Evolutionary conservation across 2,888 invertebrate species (phyloP), one percentile per base, ranked within the genome.

Genomic region (Eremobia ochroleuca): DNA sequence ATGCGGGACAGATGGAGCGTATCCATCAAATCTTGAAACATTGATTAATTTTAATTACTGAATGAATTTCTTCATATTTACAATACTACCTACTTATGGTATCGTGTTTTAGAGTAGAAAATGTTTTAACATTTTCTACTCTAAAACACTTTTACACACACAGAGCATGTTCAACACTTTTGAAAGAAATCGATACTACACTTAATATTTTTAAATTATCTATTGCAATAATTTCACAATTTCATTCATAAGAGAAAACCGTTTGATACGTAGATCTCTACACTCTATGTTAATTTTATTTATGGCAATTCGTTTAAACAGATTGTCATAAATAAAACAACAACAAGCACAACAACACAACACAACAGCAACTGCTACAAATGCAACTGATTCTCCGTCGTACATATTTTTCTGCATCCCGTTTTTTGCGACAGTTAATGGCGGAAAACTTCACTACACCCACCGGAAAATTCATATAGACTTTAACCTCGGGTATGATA

Each of bases 1-100:
- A 73, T 81, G 61, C 73, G 71, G 61, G 34, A 31, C 76, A 81
- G 76, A 71, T 81, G 85, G 28, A 71, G 43, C 21, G 49, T n/a
- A n/a, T n/a, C n/a, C n/a, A n/a, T n/a, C n/a, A 52, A 31, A 52
- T 18, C 25, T 71, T 55, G n/a, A 55, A n/a, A n/a, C 11, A 11
- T 55, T 55, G 52, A 55, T 55, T n/a, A 52, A n/a, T n/a, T 49
- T 49, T 49, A 21, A n/a, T 52, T 11, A 52, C 11, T 9, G 11
- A 52, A 52, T 52, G 3, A 52, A 25, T 52, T 52, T 52, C 25
- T 9, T 52, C 11, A 9, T 52, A 52, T 9, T 49, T n/a, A 55
- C 52, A 55, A n/a, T 13, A n/a, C n/a, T 55, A 55, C 4, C n/a
- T 55, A 55, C 4, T 25, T 55, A n/a, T 11, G n/a, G 11, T n/a